Evolutionary conservation across 2,888 invertebrate species (phyloP).

Genomic region (Chrysolina americana): DNA sequence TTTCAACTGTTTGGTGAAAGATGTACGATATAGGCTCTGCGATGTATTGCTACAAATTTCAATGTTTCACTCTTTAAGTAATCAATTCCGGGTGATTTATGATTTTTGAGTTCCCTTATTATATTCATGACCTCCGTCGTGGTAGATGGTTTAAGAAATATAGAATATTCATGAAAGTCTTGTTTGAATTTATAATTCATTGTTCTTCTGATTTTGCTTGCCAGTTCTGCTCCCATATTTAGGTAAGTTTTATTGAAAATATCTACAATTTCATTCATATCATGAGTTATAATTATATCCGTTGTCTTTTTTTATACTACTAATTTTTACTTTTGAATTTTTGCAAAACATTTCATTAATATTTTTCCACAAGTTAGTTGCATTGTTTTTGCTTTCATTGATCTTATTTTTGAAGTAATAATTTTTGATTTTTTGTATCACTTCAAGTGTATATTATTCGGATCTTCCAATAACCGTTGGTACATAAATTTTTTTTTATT

Average conservation of each 20-base stretch:
- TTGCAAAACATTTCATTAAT: background rate
- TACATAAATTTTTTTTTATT: background rate
- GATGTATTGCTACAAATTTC: too few species aligned
- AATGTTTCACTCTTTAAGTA: too few species aligned
- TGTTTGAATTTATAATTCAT: background rate
- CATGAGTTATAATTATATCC: constrained; percentile 12
- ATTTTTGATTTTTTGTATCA: constrained; percentile 3
- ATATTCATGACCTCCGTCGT: too few species aligned
- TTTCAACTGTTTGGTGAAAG: too few species aligned
- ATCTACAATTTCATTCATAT: too few species aligned
- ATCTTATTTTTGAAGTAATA: background rate
- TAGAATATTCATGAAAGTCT: background rate
- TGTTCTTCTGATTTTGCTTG: too few species aligned
- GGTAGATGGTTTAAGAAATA: too few species aligned
- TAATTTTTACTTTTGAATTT: background rate
- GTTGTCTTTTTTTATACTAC: background rate
- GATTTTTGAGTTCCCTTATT: too few species aligned
- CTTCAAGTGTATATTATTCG: background rate
- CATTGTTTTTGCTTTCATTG: background rate
- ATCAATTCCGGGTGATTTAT: too few species aligned
- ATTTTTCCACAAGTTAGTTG: background rate
- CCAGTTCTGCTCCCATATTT: too few species aligned
- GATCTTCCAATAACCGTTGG: background rate
- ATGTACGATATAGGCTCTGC: too few species aligned
- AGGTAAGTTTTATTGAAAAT: too few species aligned